Conservation (phyloP, 2,797 vertebrate genomes). For the Hoplostethus atlanticus region DNA sequence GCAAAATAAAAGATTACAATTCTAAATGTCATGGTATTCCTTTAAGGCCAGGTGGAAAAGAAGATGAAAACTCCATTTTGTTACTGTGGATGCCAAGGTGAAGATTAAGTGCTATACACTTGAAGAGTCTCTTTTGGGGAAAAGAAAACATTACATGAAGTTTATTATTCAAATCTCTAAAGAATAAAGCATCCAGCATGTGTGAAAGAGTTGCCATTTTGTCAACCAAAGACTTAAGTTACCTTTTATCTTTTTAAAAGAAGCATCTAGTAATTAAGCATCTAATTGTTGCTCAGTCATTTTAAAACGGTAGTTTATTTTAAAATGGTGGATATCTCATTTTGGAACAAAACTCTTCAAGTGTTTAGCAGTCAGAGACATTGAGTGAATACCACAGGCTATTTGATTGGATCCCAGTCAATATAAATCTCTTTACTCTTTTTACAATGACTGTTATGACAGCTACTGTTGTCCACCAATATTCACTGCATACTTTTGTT, state of each 20-base stretch:
- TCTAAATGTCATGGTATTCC: neutral
- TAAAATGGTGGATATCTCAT: neutral
- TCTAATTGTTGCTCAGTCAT: no score
- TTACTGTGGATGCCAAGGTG: no score
- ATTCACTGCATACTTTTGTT: conserved; percentile 28
- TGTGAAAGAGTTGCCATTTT: no score
- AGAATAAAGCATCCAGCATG: no score
- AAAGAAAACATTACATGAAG: no score
- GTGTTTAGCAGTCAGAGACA: neutral
- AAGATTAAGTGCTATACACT: conserved; percentile 4
- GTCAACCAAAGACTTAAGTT: no score
- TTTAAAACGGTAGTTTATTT: neutral
- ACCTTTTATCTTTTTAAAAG: no score
- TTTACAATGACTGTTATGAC: conserved; percentile 65
- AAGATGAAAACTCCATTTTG: no score
- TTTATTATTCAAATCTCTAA: no score
- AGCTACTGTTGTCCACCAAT: conserved; percentile 46
- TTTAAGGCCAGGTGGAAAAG: neutral
- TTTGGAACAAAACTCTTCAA: neutral
- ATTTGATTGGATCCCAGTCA: conserved; percentile 55
- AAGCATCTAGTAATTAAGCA: no score
- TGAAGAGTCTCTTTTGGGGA: no score
- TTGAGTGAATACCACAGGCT: conserved; percentile 7
- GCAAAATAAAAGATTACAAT: conserved; percentile 3
- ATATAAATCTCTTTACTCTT: conserved; percentile 46